Conservation (phyloP, 2,888 invertebrate genomes). For the Drosophila meridionalis region DNA sequence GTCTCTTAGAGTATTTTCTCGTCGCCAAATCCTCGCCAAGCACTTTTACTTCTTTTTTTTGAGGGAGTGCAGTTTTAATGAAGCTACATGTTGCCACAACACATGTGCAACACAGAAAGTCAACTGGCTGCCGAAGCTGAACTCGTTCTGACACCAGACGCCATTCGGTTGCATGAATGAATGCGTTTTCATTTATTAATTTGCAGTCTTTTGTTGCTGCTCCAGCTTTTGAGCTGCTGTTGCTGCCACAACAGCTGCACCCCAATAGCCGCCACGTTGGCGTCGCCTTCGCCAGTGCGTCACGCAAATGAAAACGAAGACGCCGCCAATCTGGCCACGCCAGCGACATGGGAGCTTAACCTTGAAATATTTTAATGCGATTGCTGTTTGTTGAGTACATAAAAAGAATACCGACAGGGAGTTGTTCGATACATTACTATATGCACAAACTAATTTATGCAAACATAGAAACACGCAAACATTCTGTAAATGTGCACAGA, state of each 20-base stretch:
- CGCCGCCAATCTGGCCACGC: constrained; percentile 53
- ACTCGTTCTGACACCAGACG: constrained; percentile 51
- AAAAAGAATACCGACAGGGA: constrained; percentile 10
- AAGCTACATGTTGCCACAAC: constrained; percentile 71
- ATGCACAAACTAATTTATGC: constrained; percentile 3
- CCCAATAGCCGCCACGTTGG: constrained; percentile 49
- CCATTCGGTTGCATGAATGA: constrained; percentile 70
- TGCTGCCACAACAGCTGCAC: constrained; percentile 44
- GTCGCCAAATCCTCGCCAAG: neutral
- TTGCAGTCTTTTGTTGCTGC: constrained; percentile 63
- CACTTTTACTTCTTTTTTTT: constrained; percentile 10
- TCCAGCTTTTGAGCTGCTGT: constrained; percentile 24
- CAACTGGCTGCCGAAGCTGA: constrained; percentile 31
- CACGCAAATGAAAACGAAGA: constrained; percentile 70
- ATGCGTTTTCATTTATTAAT: constrained; percentile 80
- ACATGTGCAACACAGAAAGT: constrained; percentile 55
- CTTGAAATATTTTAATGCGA: constrained; percentile 60
- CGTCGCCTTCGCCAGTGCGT: constrained; percentile 50
- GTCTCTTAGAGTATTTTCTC: neutral
- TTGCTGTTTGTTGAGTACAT: constrained; percentile 14
- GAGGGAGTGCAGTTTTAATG: constrained; percentile 46
- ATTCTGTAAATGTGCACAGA: neutral
- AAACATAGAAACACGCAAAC: neutral
- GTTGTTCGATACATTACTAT: constrained; percentile 10
- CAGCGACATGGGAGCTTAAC: constrained; percentile 68